A percentile compares a stretch with the other conserved stretches of the same genome.
These are phyloP conservation scores for Trissolcus japonicus DNA, from an alignment of 2,888 invertebrate species.

Conservation along the genomic window DNA sequence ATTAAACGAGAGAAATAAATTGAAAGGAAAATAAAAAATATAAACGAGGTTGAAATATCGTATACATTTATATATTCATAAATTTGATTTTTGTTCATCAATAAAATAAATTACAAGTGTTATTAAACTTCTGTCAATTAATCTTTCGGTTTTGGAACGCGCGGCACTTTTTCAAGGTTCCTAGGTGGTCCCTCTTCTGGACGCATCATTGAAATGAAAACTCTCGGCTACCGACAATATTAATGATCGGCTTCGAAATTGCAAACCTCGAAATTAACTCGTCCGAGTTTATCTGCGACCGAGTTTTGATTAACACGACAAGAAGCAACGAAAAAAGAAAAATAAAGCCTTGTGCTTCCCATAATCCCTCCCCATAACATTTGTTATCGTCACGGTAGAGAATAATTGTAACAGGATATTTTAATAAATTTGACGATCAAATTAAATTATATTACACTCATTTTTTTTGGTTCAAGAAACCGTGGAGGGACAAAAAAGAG, in stretches of 20 bases:
- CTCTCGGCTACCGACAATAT: conserved; percentile 69
- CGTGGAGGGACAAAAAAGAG: conserved; percentile 30
- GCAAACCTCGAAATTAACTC: conserved; percentile 57
- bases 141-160: conserved; percentile 21
- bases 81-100: conserved; percentile 15
- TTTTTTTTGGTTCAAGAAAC: background rate
- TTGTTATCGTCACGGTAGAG: conserved; percentile 21
- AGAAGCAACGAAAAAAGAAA: conserved; percentile 8
- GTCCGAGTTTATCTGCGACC: conserved; percentile 24
- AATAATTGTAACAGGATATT: conserved; percentile 20
- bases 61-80: too few species aligned
- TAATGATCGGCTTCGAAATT: conserved; percentile 70
- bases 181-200: conserved; percentile 73
- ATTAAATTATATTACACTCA: conserved; percentile 16
- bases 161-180: conserved; percentile 61
- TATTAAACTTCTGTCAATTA: conserved; percentile 33
- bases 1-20: too few species aligned
- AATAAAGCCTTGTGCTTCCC: background rate
- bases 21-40: too few species aligned
- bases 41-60: too few species aligned
- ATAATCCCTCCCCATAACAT: conserved; percentile 22
- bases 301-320: conserved; percentile 32
- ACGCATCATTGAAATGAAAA: conserved; percentile 75
- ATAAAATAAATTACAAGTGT: conserved; percentile 21
- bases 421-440: conserved; percentile 25